Conservation (phyloP, 2,113 vertebrate species). For the Dunckerocampus dactyliophorus region DNA sequence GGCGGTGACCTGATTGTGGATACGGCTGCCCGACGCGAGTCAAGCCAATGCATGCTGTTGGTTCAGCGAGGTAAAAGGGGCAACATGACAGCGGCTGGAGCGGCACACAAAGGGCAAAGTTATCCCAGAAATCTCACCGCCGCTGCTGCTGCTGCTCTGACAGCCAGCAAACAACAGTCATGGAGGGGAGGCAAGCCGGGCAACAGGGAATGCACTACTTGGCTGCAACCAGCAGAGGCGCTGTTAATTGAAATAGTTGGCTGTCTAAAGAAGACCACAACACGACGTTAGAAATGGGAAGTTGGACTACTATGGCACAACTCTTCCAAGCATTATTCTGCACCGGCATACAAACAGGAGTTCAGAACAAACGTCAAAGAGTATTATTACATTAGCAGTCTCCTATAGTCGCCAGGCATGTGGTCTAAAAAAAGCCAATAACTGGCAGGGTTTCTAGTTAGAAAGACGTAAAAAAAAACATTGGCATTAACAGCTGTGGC, state of each 20-base stretch:
- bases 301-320: no score
- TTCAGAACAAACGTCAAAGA: no score
- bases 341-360: no score
- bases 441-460: no score
- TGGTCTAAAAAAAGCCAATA: no score
- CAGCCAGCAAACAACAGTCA: constrained; percentile 29
- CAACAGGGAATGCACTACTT: no score
- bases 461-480: no score
- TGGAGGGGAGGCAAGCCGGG: background rate
- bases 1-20: background rate
- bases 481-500: no score
- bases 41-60: constrained; percentile 1
- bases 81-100: constrained; percentile 7
- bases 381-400: no score
- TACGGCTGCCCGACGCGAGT: background rate
- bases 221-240: constrained; percentile 9
- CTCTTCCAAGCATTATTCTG: background rate
- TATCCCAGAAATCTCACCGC: constrained; percentile 21
- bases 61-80: constrained; percentile 5
- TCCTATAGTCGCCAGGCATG: no score
- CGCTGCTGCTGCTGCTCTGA: constrained; percentile 1
- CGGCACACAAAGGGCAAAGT: constrained; percentile 21
- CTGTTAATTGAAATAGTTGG: background rate
- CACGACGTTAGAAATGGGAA: background rate
- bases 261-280: background rate